These are phyloP conservation scores for Mixornis gularis DNA, from an alignment of 2,113 vertebrate genomes.

Conservation along the genomic window DNA sequence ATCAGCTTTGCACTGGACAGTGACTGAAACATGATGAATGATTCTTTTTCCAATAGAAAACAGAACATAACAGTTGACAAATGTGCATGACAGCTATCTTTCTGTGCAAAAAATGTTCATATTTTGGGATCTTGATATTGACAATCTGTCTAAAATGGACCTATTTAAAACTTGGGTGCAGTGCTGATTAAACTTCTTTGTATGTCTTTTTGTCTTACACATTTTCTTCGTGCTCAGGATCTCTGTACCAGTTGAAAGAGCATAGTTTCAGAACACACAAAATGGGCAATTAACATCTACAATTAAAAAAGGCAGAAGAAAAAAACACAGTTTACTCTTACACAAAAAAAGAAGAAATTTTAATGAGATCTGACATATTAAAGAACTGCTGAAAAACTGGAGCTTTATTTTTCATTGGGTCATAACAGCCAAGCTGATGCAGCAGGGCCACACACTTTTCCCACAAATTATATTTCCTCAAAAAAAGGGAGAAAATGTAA, in stretches of 20 bases:
- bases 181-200: background rate
- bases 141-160: background rate
- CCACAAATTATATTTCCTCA: background rate
- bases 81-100: slow-evolving; percentile 2
- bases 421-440: background rate
- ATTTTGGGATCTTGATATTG: slow-evolving; percentile 10
- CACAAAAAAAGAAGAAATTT: background rate
- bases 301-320: background rate
- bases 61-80: slow-evolving; percentile 28
- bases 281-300: background rate
- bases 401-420: background rate
- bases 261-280: background rate
- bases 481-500: background rate
- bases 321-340: background rate
- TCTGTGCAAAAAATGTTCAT: background rate
- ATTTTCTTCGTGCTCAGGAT: background rate
- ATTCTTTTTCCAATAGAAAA: slow-evolving; percentile 8
- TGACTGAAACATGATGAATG: slow-evolving; percentile 32
- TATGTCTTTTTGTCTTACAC: background rate
- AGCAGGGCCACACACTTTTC: background rate
- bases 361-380: background rate
- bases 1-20: slow-evolving; percentile 22
- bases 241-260: background rate
- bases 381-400: background rate
- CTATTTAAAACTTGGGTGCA: background rate